These are phyloP conservation scores for Cosmopolites sordidus DNA, from an alignment of 2,888 invertebrate genomes.

Conservation along the genomic window DNA sequence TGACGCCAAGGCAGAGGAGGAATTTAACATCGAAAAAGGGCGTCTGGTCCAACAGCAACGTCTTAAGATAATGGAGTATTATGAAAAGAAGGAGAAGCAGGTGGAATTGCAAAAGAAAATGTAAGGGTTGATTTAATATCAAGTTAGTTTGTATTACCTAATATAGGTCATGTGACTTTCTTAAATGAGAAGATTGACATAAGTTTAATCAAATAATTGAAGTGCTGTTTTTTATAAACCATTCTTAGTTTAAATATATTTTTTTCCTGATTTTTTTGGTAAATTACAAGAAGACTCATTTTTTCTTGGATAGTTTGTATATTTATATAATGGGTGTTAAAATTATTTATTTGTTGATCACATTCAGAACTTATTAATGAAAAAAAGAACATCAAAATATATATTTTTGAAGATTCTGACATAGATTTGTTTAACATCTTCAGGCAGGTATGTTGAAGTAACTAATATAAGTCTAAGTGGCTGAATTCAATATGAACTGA, in stretches of 20 bases:
- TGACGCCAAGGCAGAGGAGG: conserved; percentile 99
- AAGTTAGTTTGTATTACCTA: neutral
- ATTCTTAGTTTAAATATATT: neutral
- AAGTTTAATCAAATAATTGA: neutral
- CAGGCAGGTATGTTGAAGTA: too few species aligned
- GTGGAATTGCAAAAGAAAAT: conserved; percentile 99
- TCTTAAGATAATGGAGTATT: conserved; percentile 98
- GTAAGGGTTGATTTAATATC: conserved; percentile 52
- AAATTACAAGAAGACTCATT: too few species aligned
- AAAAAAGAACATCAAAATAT: too few species aligned
- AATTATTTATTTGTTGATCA: too few species aligned
- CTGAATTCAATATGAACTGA: too few species aligned
- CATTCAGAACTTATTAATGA: too few species aligned
- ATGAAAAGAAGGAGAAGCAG: conserved; percentile 98
- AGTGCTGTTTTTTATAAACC: neutral
- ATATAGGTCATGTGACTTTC: conserved; percentile 30
- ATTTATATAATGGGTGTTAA: too few species aligned
- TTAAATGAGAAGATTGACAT: too few species aligned
- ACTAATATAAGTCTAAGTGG: too few species aligned
- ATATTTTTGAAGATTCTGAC: too few species aligned
- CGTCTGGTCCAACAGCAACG: conserved; percentile 97
- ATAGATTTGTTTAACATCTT: too few species aligned
- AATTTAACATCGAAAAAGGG: conserved; percentile 99
- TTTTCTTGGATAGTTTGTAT: too few species aligned
- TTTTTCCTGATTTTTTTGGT: neutral